Base-by-base conservation (phyloP, 1,140 invertebrate genomes). In the Schlechtendalia chinensis region DNA sequence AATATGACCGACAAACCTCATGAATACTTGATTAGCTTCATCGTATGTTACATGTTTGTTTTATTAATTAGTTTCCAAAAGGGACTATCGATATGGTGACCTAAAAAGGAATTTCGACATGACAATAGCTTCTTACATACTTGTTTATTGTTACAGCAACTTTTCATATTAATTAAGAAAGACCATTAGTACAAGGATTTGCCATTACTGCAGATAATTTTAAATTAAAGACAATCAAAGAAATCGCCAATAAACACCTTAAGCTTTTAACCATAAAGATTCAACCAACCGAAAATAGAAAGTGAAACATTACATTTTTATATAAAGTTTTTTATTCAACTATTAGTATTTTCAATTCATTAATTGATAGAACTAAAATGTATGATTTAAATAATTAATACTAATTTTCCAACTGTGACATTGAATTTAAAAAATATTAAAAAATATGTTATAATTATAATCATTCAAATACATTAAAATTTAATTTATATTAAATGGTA, bases 41-140 rank as follows among this genome's bases (percentile, higher is more conserved):
- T 63, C 39, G 58, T 45, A 79, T 61, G 39, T 61, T 63, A 61
- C 56, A 63, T 63, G 75, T 61, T 77, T 79, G 58, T 39, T 79
- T 79, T 63, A 63, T 79, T 79, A 79, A 79, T 79, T 59, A 79
- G 56, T 61, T 79, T 45, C 27, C 56, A 61, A 61, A 79, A 61
- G 12, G 58, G 32, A 63, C 32, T 61, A 63, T 22, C 32, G n/a
- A 79, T 79, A 79, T 47, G 56, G 17, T 79, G 58, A 79, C 56
- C 56, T 54, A 45, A 22, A 63, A 79, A 19, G n/a, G 22, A 79
- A 79, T 61, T 75, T 24, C 72, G 3, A 58, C 11, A 71, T 14
- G 54, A 39, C n/a, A 29, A 59, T 77, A 0, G 56, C 29, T 32
- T 77, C 54, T 39, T 39, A 72, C 32, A 39, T 39, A n/a, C 50